Conservation (phyloP, 2,113 vertebrate species). For the Grallaria varia region DNA sequence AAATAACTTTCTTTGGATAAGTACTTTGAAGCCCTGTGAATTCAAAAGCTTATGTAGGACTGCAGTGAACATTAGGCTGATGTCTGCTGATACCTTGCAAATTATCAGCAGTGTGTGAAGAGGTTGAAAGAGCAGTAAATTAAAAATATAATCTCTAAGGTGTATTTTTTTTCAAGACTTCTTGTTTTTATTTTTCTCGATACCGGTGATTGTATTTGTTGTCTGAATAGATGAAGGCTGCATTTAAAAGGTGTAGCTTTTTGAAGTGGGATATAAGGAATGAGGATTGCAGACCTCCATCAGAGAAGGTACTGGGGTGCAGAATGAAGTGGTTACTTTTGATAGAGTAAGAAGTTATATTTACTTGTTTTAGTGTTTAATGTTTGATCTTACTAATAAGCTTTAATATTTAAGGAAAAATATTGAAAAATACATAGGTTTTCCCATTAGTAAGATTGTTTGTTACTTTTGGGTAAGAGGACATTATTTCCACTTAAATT, state of each 20-base stretch:
- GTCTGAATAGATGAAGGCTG: background rate
- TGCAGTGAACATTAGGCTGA: background rate
- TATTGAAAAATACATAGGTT: background rate
- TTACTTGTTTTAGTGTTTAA: background rate
- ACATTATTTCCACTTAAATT: background rate
- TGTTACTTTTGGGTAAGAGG: background rate
- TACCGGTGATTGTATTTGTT: background rate
- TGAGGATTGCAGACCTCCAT: background rate
- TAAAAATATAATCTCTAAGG: background rate
- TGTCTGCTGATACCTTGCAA: background rate
- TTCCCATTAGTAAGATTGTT: background rate
- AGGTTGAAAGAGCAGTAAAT: background rate
- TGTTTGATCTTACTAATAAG: background rate
- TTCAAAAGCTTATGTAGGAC: background rate
- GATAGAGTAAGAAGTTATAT: background rate
- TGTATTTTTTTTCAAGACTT: rapidly evolving
- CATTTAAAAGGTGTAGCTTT: background rate
- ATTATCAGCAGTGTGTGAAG: background rate
- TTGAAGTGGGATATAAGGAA: background rate
- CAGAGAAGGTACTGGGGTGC: background rate
- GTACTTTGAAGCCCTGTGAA: background rate
- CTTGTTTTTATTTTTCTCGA: background rate
- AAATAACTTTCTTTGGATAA: background rate
- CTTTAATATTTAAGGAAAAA: background rate
- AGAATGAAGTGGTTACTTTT: background rate